These are phyloP conservation scores for Cephus pulcher DNA, from an alignment of 2,888 invertebrate genomes.

Conservation along the genomic window DNA sequence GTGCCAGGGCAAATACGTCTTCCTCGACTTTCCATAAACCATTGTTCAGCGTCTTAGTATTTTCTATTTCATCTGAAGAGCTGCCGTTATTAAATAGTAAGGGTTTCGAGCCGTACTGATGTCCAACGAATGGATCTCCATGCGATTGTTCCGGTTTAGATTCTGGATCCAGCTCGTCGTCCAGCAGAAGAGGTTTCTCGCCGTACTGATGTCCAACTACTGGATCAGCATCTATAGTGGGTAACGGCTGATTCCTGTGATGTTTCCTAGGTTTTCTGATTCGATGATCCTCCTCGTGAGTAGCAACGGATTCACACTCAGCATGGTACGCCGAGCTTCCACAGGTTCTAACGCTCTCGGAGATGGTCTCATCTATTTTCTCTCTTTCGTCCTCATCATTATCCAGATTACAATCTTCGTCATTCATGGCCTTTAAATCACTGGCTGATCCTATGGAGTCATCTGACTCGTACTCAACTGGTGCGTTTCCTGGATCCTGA, in stretches of 20 bases:
- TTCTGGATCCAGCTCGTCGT: constrained; percentile 81
- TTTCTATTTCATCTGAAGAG: constrained; percentile 47
- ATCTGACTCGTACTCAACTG: constrained; percentile 70
- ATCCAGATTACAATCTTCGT: constrained; percentile 63
- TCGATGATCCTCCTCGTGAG: constrained; percentile 72
- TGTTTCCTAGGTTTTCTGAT: constrained; percentile 66
- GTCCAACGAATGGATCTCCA: constrained; percentile 74
- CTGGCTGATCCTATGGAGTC: constrained; percentile 81
- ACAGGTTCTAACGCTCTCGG: constrained; percentile 75
- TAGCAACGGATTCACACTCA: constrained; percentile 78
- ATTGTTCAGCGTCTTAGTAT: constrained; percentile 32
- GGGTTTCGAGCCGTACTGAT: constrained; percentile 79
- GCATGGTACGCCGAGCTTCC: constrained; percentile 79
- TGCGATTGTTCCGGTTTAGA: constrained; percentile 61
- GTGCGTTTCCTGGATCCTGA: constrained; percentile 25
- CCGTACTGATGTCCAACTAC: constrained; percentile 82
- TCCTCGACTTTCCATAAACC: constrained; percentile 55
- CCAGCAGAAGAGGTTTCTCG: constrained; percentile 79
- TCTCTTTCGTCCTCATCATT: constrained; percentile 67
- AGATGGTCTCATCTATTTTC: constrained; percentile 69
- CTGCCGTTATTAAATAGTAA: constrained; percentile 71
- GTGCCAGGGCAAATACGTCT: constrained; percentile 80
- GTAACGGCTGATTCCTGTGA: constrained; percentile 65
- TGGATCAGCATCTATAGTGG: constrained; percentile 48
- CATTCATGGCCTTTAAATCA: constrained; percentile 71